phyloP scores from a whole-genome alignment of 1,140 invertebrate genomes.

The Caenorhabditis tropicalis region DNA sequence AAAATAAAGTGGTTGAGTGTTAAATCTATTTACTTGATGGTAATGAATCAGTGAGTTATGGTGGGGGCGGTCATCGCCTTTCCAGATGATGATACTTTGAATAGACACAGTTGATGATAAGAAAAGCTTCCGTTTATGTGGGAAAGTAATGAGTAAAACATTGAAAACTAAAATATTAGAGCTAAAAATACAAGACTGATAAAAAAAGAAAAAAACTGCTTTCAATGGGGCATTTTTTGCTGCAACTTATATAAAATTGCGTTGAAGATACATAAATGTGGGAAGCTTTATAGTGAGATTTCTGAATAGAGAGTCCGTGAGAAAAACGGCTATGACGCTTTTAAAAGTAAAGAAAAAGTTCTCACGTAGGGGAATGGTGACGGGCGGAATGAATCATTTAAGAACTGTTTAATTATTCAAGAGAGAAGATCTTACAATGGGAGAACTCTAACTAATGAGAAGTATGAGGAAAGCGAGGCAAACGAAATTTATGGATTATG shows the following conservation, averaged over 20 bases:
- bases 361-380: too few species aligned
- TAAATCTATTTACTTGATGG: not conserved
- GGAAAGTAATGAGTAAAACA: not conserved
- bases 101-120: not conserved
- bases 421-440: not conserved
- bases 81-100: constrained; percentile 29
- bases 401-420: not conserved
- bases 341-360: not conserved
- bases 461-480: not conserved
- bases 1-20: not conserved
- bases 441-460: not conserved
- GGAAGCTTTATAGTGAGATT: too few species aligned
- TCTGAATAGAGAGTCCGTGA: not conserved
- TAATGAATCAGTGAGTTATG: constrained; percentile 39
- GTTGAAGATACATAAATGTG: too few species aligned
- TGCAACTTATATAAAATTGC: too few species aligned
- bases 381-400: not conserved
- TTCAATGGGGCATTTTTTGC: too few species aligned
- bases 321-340: not conserved
- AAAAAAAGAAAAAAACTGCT: too few species aligned
- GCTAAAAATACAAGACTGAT: not conserved
- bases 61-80: constrained; percentile 6
- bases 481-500: not conserved
- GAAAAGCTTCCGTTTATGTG: not conserved
- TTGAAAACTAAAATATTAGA: not conserved